Evolutionary conservation across 2,113 vertebrate species (phyloP).

Genomic region (Strix aluco): DNA sequence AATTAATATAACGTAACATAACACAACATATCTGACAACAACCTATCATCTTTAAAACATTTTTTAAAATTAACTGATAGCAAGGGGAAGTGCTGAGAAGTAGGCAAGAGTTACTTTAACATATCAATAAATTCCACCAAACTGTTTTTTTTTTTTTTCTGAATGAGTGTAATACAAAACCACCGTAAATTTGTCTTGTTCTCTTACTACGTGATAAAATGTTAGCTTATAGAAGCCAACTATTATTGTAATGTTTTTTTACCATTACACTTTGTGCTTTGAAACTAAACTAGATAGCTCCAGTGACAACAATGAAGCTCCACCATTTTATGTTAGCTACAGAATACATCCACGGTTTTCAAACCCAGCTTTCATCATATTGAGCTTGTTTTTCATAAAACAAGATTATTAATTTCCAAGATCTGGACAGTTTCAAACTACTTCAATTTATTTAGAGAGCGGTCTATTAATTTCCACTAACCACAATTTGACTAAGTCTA

Average conservation of each 20-base stretch:
- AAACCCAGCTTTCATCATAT: background rate
- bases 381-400: background rate
- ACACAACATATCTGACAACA: background rate
- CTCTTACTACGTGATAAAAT: background rate
- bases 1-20: background rate
- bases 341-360: background rate
- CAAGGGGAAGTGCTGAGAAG: conserved; percentile 47
- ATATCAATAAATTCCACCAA: background rate
- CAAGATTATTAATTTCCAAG: background rate
- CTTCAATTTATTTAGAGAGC: background rate
- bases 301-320: background rate
- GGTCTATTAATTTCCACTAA: background rate
- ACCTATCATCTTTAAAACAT: background rate
- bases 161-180: background rate
- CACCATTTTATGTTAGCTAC: background rate
- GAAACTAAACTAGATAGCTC: background rate
- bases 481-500: background rate
- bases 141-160: background rate
- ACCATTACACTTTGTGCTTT: background rate
- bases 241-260: background rate
- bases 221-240: background rate
- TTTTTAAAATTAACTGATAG: conserved; percentile 66
- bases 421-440: background rate
- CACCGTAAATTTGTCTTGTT: background rate
- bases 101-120: background rate